phyloP scores from a whole-genome alignment of 2,113 vertebrate genomes.

The Aldabrachelys gigantea region DNA sequence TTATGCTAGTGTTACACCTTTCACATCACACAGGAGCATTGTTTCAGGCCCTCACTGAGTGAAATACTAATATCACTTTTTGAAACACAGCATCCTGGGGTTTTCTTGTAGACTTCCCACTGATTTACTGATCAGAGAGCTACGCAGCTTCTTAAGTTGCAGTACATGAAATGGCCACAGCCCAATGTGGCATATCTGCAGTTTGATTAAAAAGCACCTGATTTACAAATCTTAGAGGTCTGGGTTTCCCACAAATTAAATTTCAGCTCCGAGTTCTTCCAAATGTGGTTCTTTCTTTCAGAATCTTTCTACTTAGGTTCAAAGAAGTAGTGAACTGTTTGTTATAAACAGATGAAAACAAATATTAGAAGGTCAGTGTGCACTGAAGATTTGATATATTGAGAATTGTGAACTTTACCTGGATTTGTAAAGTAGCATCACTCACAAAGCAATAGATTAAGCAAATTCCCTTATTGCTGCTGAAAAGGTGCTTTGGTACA shows the following conservation, averaged over 20 bases:
- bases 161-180: not conserved
- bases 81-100: not conserved
- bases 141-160: not conserved
- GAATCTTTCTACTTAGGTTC: conserved; percentile 19
- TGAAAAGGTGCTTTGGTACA: conserved; percentile 51
- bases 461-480: conserved; percentile 66
- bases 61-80: not conserved
- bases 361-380: conserved; percentile 63
- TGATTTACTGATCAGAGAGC: not conserved
- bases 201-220: not conserved
- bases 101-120: conserved; percentile 23
- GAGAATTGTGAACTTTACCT: conserved; percentile 62
- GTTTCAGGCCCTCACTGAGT: not conserved
- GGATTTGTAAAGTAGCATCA: conserved; percentile 50
- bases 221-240: not conserved
- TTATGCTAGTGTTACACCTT: not conserved
- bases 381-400: conserved; percentile 62
- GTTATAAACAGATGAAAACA: conserved; percentile 57
- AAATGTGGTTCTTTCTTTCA: not conserved
- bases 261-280: not conserved
- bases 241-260: conserved; percentile 19
- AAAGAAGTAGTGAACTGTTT: conserved; percentile 51
- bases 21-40: not conserved
- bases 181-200: not conserved
- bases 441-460: conserved; percentile 23